Percentiles rank a stretch among this genome's conserved stretches.
phyloP scores from a whole-genome alignment of 1,140 invertebrate species.

The Hydropsyche tenuis region DNA sequence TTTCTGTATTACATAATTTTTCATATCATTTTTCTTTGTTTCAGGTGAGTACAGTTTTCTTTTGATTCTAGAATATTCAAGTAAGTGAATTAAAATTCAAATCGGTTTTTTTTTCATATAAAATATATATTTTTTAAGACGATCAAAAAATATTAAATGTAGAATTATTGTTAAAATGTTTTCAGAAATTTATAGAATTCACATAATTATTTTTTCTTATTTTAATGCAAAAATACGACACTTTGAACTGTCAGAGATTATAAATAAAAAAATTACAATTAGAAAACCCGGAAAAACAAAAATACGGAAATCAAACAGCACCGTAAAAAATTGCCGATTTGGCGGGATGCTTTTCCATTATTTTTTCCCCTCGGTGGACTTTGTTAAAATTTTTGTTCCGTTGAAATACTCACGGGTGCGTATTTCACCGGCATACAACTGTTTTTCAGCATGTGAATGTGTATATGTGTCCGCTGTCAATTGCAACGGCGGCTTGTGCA shows the following conservation, averaged over 20 bases:
- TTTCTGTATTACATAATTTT: neutral
- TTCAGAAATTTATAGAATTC: too few species aligned
- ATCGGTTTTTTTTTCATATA: too few species aligned
- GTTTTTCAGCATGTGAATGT: neutral
- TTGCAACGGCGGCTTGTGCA: conserved; percentile 23
- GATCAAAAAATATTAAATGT: too few species aligned
- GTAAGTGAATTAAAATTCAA: too few species aligned
- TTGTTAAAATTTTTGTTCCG: conserved; percentile 27
- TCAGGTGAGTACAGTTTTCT: conserved; percentile 25
- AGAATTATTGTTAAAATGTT: too few species aligned
- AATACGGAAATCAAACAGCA: conserved; percentile 4
- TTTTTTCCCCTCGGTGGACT: conserved; percentile 7
- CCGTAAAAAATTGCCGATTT: conserved; percentile 29
- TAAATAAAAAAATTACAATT: too few species aligned
- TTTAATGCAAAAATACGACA: too few species aligned
- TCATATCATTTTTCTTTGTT: conserved; percentile 19
- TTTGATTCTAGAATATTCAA: too few species aligned
- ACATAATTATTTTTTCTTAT: too few species aligned
- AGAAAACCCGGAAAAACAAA: too few species aligned
- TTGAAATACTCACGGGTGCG: neutral
- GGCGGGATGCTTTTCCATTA: conserved; percentile 26
- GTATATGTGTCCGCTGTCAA: conserved; percentile 32
- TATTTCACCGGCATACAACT: neutral
- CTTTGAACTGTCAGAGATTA: too few species aligned
- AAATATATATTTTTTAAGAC: too few species aligned